A percentile compares a stretch with the other conserved stretches of the same genome.
Conservation (phyloP, 2,113 vertebrate species). For the Australoheros scitulus region DNA sequence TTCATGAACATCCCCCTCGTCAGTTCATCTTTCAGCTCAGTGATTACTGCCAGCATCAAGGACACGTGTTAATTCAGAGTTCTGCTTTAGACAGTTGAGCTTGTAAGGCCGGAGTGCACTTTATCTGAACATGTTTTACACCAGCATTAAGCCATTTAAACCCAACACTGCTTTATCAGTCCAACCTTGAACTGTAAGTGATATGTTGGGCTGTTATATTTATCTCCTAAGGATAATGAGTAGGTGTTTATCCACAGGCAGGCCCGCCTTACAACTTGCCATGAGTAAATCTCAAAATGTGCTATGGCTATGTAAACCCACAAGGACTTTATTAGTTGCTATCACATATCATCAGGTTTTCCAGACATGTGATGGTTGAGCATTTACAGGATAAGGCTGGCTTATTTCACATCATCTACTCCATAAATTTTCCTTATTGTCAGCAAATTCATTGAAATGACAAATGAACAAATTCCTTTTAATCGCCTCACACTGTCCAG, state of each 20-base stretch:
- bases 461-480: not conserved
- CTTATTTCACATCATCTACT: not conserved
- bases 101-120: not conserved
- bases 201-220: not conserved
- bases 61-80: slow-evolving; percentile 30
- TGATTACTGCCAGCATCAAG: slow-evolving; percentile 25
- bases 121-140: slow-evolving; percentile 32
- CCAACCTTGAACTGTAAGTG: not conserved
- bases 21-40: slow-evolving; percentile 17
- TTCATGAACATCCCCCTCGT: slow-evolving; percentile 14
- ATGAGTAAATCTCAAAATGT: not conserved
- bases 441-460: not conserved
- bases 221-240: slow-evolving; percentile 8
- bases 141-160: slow-evolving; percentile 6
- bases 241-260: slow-evolving; percentile 1
- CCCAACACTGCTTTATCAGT: slow-evolving; percentile 22
- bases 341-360: not conserved
- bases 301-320: not conserved
- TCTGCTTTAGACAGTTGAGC: not conserved
- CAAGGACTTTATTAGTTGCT: not conserved
- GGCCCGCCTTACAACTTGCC: not conserved
- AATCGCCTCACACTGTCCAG: not conserved
- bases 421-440: not conserved
- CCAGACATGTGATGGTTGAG: not conserved
- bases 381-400: not conserved